Conservation (phyloP, 2,113 vertebrate genomes). For the Aptenodytes patagonicus region DNA sequence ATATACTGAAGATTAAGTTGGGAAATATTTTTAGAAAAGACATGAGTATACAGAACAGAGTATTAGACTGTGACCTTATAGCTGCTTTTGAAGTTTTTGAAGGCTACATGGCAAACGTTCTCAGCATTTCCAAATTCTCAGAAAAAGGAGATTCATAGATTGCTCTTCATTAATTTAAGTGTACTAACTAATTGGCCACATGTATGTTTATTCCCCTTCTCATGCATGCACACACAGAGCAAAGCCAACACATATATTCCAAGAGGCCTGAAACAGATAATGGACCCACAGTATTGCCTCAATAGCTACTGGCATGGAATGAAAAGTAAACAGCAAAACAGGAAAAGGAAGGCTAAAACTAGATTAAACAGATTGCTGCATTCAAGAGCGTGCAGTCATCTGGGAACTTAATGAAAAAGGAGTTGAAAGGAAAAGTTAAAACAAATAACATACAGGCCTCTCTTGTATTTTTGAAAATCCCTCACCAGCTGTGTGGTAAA, state of each 20-base stretch:
- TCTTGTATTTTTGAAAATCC: slow-evolving; percentile 48
- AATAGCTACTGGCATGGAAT: slow-evolving; percentile 38
- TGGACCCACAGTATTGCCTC: slow-evolving; percentile 51
- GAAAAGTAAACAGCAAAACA: slow-evolving; percentile 69
- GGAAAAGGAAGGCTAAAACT: slow-evolving; percentile 63
- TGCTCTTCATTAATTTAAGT: slow-evolving; percentile 35
- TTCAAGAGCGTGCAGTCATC: slow-evolving; percentile 47
- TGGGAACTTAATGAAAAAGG: slow-evolving; percentile 29
- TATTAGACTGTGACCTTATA: slow-evolving; percentile 39
- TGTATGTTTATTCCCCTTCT: slow-evolving; percentile 16
- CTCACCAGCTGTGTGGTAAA: slow-evolving; percentile 26
- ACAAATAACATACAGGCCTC: slow-evolving; percentile 40
- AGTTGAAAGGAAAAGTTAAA: slow-evolving; percentile 38
- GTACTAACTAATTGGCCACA: slow-evolving; percentile 4
- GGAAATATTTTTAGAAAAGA: slow-evolving; percentile 65
- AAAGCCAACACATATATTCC: slow-evolving; percentile 50
- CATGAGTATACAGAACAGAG: slow-evolving; percentile 57
- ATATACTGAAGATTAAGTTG: slow-evolving; percentile 27
- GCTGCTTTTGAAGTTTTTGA: slow-evolving; percentile 57
- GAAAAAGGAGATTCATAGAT: not conserved
- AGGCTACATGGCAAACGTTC: slow-evolving; percentile 26
- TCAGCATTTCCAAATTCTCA: slow-evolving; percentile 50
- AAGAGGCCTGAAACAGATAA: slow-evolving; percentile 42
- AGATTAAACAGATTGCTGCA: slow-evolving; percentile 64
- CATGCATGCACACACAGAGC: not conserved